Conservation (phyloP, 53 echinoderm and acorn worm species). For the Paelopatides confundens region DNA sequence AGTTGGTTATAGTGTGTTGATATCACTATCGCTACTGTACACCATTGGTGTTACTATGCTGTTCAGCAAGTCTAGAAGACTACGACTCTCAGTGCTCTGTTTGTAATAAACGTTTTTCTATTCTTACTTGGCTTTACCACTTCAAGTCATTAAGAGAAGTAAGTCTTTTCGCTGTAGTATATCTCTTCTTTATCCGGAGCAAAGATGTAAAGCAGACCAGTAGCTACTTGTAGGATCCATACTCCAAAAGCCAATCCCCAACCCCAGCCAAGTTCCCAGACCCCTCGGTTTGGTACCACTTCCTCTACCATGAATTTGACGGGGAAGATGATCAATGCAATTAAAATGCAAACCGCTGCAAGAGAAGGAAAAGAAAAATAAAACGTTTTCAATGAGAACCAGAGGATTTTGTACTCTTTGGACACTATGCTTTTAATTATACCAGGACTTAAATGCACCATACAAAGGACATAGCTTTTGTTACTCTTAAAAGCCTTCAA, state of each 20-base stretch:
- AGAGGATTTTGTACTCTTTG: neutral
- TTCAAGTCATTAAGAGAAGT: neutral
- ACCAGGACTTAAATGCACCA: too few species aligned
- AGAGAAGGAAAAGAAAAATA: neutral
- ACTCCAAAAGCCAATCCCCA: slow-evolving; percentile 91
- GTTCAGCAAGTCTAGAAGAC: too few species aligned
- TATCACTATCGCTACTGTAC: too few species aligned
- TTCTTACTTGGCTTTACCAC: too few species aligned
- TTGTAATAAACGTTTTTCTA: too few species aligned
- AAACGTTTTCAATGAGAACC: too few species aligned
- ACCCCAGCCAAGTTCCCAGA: slow-evolving; percentile 92
- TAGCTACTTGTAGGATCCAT: slow-evolving; percentile 79
- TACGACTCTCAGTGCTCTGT: too few species aligned
- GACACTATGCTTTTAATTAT: neutral
- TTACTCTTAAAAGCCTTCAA: too few species aligned
- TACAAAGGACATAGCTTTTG: too few species aligned
- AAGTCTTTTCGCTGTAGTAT: slow-evolving; percentile 88
- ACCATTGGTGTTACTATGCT: too few species aligned
- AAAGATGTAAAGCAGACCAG: slow-evolving; percentile 89
- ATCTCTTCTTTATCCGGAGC: slow-evolving; percentile 91
- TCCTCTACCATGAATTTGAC: slow-evolving; percentile 77
- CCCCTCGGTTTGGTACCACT: slow-evolving; percentile 58
- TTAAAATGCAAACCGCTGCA: slow-evolving; percentile 74
- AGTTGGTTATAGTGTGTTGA: too few species aligned
- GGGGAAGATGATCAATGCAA: slow-evolving; percentile 88